phyloP scores from a whole-genome alignment of 2,113 vertebrate species.

The Ariopsis seemanni region DNA sequence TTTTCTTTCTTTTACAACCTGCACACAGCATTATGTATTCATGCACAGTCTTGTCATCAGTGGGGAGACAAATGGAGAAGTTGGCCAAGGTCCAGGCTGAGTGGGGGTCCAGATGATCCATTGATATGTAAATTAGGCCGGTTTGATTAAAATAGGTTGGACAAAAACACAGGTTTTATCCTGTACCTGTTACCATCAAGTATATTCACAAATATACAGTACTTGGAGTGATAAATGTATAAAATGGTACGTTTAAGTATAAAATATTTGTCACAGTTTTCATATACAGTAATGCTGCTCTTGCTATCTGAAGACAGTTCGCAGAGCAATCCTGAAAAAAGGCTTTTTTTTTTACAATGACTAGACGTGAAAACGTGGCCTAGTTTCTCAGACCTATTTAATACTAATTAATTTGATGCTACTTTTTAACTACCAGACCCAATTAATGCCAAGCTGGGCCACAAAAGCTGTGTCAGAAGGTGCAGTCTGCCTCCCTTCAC shows the following conservation, averaged over 20 bases:
- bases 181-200: background rate
- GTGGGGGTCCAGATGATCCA: background rate
- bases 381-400: conserved; percentile 70
- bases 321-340: conserved; percentile 60
- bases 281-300: background rate
- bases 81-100: background rate
- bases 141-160: background rate
- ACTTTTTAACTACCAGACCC: conserved; percentile 72
- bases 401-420: conserved; percentile 75
- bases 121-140: background rate
- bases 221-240: background rate
- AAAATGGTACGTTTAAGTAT: background rate
- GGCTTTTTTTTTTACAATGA: conserved; percentile 55
- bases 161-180: background rate
- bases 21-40: background rate
- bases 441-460: conserved; percentile 67
- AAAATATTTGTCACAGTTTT: background rate
- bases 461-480: conserved; percentile 62
- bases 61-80: background rate
- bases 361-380: conserved; percentile 71
- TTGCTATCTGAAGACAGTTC: conserved; percentile 11
- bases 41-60: background rate
- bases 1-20: background rate
- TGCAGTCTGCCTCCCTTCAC: conserved; percentile 41
- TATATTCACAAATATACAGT: background rate